Evolutionary conservation across 2,888 invertebrate genomes (phyloP).

Genomic region (Rhopalosiphum nymphaeae): DNA sequence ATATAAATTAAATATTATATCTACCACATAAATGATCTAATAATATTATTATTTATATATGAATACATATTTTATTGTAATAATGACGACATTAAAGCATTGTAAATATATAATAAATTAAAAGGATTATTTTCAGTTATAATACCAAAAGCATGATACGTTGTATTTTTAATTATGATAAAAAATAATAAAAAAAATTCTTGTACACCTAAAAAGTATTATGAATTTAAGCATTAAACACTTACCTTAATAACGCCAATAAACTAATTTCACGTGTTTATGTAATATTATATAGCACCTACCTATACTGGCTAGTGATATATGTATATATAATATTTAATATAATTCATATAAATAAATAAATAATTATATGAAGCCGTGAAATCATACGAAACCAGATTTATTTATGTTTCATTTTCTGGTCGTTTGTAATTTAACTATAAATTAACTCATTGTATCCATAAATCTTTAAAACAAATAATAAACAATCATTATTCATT

Average conservation of each 20-base stretch:
- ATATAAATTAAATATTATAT: neutral
- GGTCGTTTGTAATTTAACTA: neutral
- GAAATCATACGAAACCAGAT: neutral
- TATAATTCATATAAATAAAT: neutral
- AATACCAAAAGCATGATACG: neutral
- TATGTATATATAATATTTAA: neutral
- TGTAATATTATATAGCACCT: neutral
- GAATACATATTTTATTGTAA: neutral
- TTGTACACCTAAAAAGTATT: neutral
- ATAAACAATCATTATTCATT: neutral
- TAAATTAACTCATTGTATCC: neutral
- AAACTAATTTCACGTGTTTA: neutral
- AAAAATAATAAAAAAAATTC: neutral
- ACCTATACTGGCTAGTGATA: neutral
- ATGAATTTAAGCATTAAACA: neutral
- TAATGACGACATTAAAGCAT: neutral
- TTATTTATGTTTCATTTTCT: neutral
- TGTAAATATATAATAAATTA: neutral
- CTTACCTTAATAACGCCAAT: neutral
- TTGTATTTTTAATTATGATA: neutral
- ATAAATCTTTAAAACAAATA: neutral
- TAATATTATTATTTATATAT: neutral
- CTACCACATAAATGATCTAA: neutral
- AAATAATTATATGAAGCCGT: neutral
- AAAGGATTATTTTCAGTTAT: neutral